Evolutionary conservation across 2,888 invertebrate species (phyloP).

Genomic region (Perizoma affinitatum): DNA sequence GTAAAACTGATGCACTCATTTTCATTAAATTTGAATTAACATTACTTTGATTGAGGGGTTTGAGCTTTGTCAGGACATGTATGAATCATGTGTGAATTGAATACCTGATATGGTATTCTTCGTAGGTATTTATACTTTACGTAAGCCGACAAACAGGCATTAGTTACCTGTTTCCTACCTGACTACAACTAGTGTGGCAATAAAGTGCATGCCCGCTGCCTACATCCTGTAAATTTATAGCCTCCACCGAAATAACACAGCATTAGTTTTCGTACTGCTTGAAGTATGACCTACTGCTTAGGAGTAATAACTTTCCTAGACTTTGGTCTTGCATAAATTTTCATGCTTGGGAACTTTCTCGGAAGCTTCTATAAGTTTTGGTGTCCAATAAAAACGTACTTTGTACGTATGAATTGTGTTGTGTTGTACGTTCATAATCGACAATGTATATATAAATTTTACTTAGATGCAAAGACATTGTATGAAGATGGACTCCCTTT

Average conservation of each 20-base stretch:
- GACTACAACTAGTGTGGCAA: conserved; percentile 45
- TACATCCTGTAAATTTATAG: conserved; percentile 51
- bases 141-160: not conserved
- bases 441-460: not conserved
- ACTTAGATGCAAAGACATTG: too few relatives aligned
- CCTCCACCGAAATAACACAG: conserved; percentile 45
- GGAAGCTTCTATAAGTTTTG: conserved; percentile 14
- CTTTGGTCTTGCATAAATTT: conserved; percentile 20
- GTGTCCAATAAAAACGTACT: not conserved
- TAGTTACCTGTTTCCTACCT: conserved; percentile 8
- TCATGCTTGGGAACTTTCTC: conserved; percentile 9
- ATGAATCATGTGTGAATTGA: too few relatives aligned
- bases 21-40: too few relatives aligned
- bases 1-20: too few relatives aligned
- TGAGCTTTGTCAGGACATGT: too few relatives aligned
- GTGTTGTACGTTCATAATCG: not conserved
- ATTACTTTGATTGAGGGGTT: too few relatives aligned
- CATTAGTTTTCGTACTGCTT: conserved; percentile 44
- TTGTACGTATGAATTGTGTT: too few relatives aligned
- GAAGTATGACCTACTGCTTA: conserved; percentile 35
- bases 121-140: too few relatives aligned
- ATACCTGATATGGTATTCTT: too few relatives aligned
- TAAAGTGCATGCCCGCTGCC: conserved; percentile 59
- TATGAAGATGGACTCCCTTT: too few relatives aligned
- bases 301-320: conserved; percentile 28